Percentiles rank a stretch among this genome's conserved stretches.
Evolutionary conservation across 1,140 invertebrate species (phyloP).

Genomic region (Lethocerus indicus): DNA sequence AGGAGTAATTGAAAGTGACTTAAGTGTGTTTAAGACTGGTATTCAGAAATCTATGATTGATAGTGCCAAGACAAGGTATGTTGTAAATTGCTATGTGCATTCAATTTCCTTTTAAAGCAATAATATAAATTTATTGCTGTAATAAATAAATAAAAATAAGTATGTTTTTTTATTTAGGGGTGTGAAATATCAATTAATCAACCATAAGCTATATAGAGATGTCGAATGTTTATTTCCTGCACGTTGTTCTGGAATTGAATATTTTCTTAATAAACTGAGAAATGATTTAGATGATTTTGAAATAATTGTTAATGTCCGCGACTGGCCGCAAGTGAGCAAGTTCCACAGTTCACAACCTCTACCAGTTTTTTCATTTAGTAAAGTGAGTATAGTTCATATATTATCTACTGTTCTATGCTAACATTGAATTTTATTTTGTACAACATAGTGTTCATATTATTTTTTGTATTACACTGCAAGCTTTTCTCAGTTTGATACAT

Average conservation of each 20-base stretch:
- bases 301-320: conserved; percentile 73
- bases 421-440: neutral
- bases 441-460: neutral
- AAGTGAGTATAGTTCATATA: conserved; percentile 32
- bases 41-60: no score
- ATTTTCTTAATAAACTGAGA: conserved; percentile 57
- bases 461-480: neutral
- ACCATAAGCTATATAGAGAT: conserved; percentile 64
- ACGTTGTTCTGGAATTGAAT: conserved; percentile 78
- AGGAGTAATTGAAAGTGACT: no score
- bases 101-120: no score
- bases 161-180: conserved; percentile 32
- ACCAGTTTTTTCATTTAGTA: conserved; percentile 91
- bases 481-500: neutral
- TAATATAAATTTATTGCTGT: no score
- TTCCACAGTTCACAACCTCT: conserved; percentile 32
- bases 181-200: conserved; percentile 72
- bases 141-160: no score
- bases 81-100: no score
- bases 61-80: no score
- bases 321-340: conserved; percentile 74
- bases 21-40: no score
- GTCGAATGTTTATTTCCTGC: conserved; percentile 79
- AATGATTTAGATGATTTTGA: conserved; percentile 64
- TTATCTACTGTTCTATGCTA: neutral